These are phyloP conservation scores for Atta cephalotes DNA, from an alignment of 1,140 invertebrate genomes.

Conservation along the genomic window DNA sequence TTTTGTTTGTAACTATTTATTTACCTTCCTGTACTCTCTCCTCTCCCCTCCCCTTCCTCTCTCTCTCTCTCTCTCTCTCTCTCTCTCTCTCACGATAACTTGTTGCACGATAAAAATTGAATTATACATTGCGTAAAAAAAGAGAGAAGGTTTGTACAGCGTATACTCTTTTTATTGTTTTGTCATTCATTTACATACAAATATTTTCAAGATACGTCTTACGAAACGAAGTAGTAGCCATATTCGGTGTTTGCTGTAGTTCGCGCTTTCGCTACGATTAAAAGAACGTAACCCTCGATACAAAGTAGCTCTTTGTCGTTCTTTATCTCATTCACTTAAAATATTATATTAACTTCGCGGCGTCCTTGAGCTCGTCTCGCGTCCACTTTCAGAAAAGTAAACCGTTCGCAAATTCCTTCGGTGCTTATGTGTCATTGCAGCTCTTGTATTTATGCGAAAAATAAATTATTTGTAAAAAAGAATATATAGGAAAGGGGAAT, in stretches of 20 bases:
- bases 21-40: no score
- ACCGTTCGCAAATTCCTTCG: slow-evolving; percentile 9
- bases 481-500: background rate
- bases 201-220: slow-evolving; percentile 83
- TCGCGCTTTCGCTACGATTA: slow-evolving; percentile 58
- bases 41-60: no score
- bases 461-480: background rate
- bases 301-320: slow-evolving; percentile 62
- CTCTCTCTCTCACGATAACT: background rate
- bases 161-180: slow-evolving; percentile 80
- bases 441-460: background rate
- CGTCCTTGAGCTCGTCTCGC: slow-evolving; percentile 59
- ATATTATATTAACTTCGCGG: slow-evolving; percentile 60
- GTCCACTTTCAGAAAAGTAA: slow-evolving; percentile 33
- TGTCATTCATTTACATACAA: slow-evolving; percentile 85
- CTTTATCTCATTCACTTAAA: slow-evolving; percentile 64
- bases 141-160: slow-evolving; percentile 63
- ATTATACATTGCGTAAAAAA: background rate
- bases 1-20: no score
- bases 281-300: slow-evolving; percentile 68
- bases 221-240: slow-evolving; percentile 77
- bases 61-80: background rate
- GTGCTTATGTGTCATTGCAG: background rate
- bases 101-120: background rate
- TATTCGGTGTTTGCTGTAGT: slow-evolving; percentile 67